These are phyloP conservation scores for Camponotus vicinus DNA, from an alignment of 1,140 invertebrate genomes.

Conservation along the genomic window DNA sequence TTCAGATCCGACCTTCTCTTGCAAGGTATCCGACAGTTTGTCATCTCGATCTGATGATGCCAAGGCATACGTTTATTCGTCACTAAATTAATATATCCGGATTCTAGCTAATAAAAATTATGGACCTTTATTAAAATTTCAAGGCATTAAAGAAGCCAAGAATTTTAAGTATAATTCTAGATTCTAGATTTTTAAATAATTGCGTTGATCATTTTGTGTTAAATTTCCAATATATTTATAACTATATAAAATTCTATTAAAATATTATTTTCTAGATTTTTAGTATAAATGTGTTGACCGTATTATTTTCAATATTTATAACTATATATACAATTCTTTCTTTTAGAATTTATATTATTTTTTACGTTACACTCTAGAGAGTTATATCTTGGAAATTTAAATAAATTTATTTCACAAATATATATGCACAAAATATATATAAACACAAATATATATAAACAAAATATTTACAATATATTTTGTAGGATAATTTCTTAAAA, in stretches of 20 bases:
- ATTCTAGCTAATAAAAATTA: slow-evolving; percentile 21
- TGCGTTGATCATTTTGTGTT: too few species aligned
- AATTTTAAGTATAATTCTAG: background rate
- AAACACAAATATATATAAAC: background rate
- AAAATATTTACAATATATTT: background rate
- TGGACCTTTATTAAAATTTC: background rate
- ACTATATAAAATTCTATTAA: background rate
- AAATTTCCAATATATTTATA: background rate
- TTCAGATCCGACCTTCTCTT: slow-evolving; percentile 63
- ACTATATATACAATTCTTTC: background rate
- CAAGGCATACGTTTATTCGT: slow-evolving; percentile 48
- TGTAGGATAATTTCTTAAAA: background rate
- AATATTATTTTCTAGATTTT: background rate
- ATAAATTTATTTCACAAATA: background rate
- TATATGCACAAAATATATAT: background rate
- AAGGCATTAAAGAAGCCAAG: background rate
- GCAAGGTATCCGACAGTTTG: slow-evolving; percentile 51
- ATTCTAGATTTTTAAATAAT: background rate
- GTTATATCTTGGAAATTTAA: background rate
- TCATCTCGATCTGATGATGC: slow-evolving; percentile 1
- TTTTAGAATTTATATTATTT: slow-evolving; percentile 4
- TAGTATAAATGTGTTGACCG: background rate
- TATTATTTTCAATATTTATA: background rate
- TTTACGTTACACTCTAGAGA: background rate
- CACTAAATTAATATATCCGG: slow-evolving; percentile 2